These are phyloP conservation scores for Diarsia dahlii DNA, from an alignment of 2,888 invertebrate species.

Conservation along the genomic window DNA sequence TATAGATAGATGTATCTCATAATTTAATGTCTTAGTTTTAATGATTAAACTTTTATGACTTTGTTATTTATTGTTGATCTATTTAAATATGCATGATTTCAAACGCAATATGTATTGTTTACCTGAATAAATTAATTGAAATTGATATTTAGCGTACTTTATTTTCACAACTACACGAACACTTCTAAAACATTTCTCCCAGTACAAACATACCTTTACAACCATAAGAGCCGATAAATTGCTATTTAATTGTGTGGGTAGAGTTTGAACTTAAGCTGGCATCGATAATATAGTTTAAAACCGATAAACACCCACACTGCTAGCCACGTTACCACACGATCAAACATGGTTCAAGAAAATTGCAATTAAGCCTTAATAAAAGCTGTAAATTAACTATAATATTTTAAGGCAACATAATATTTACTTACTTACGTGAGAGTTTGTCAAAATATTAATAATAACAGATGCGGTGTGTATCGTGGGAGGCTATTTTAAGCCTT, in stretches of 20 bases:
- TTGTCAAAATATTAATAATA: neutral
- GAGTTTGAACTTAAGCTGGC: neutral
- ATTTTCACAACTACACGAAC: neutral
- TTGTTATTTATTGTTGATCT: no score
- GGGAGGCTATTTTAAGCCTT: neutral
- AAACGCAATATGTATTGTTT: no score
- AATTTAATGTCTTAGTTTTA: no score
- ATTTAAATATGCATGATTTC: no score
- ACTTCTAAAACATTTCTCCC: neutral
- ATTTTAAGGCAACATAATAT: neutral
- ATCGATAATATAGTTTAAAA: constrained; percentile 7
- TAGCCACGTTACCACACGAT: neutral
- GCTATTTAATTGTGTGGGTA: neutral
- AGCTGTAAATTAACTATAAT: no score
- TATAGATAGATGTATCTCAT: no score
- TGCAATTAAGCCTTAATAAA: no score
- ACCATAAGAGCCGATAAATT: constrained; percentile 21
- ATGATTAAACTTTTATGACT: no score
- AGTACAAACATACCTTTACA: neutral
- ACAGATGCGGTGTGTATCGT: neutral
- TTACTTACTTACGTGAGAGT: neutral
- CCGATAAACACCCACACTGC: constrained; percentile 7
- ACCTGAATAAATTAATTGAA: no score
- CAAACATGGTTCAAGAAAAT: constrained; percentile 4
- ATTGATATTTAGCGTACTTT: neutral